A percentile compares a stretch with the other conserved stretches of the same genome.
phyloP scores from a whole-genome alignment of 2,888 invertebrate genomes.

The Cerceris ruficornis region DNA sequence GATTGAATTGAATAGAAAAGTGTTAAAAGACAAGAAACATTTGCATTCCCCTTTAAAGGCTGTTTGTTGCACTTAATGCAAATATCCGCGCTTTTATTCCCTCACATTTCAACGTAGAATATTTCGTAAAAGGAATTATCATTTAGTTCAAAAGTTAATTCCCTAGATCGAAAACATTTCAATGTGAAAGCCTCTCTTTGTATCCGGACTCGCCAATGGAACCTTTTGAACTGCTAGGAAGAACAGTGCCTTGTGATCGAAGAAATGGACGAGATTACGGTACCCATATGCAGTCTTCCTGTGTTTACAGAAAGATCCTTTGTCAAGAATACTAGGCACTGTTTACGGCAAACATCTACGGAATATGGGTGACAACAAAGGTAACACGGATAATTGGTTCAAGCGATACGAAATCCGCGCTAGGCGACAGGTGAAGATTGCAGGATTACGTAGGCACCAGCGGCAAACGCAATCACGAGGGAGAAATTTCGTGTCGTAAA shows the following conservation, averaged over 20 bases:
- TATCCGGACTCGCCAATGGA: conserved; percentile 36
- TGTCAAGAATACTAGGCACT: conserved; percentile 47
- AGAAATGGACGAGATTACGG: conserved; percentile 36
- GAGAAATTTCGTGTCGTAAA: conserved; percentile 53
- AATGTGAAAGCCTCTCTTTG: conserved; percentile 51
- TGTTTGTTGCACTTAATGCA: neutral
- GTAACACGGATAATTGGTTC: conserved; percentile 66
- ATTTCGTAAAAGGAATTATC: conserved; percentile 21
- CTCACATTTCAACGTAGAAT: conserved; percentile 26
- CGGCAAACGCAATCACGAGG: conserved; percentile 56
- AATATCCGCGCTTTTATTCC: conserved; percentile 17
- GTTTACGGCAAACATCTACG: conserved; percentile 58
- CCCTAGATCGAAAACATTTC: conserved; percentile 44
- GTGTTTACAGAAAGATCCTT: conserved; percentile 61
- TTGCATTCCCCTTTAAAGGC: conserved; percentile 35
- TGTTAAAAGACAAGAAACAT: conserved; percentile 11
- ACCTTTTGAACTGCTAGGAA: conserved; percentile 23
- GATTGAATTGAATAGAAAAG: no score
- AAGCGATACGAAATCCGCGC: conserved; percentile 47
- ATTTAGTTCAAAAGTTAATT: conserved; percentile 45
- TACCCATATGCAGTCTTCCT: conserved; percentile 30
- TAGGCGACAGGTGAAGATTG: conserved; percentile 64
- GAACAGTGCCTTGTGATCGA: conserved; percentile 12
- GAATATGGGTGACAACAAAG: conserved; percentile 63
- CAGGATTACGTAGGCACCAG: conserved; percentile 59